Evolutionary conservation across 2,113 vertebrate species (phyloP).

Genomic region (Silurus asotus): DNA sequence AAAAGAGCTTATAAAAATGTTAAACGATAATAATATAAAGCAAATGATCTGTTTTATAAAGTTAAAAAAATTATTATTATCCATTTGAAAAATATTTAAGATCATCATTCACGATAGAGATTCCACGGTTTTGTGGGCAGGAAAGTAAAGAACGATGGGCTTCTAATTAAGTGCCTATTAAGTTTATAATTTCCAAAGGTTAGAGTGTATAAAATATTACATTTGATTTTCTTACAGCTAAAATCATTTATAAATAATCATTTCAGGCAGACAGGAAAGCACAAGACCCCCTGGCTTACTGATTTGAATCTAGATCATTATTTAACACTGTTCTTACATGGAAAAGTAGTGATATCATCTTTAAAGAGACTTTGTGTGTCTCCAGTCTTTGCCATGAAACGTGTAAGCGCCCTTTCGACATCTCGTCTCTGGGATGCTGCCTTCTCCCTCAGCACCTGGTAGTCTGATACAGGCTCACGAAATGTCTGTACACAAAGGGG

Average conservation of each 20-base stretch:
- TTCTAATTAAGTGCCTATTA: not conserved
- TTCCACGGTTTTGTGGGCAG: no score
- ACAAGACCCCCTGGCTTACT: not conserved
- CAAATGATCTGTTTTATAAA: no score
- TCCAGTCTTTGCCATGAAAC: constrained; percentile 98
- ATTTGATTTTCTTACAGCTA: not conserved
- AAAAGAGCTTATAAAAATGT: not conserved
- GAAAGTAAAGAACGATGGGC: not conserved
- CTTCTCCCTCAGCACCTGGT: constrained; percentile 93
- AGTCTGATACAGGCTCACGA: constrained; percentile 90
- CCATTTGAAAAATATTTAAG: no score
- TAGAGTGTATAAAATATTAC: not conserved
- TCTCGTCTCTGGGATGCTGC: constrained; percentile 91
- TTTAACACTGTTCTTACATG: constrained; percentile 73
- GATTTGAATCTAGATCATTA: not conserved
- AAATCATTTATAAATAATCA: not conserved
- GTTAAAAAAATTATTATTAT: no score
- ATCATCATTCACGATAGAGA: no score
- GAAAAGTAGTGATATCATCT: constrained; percentile 91
- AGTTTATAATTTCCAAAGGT: not conserved
- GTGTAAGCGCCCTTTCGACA: constrained; percentile 92
- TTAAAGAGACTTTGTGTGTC: constrained; percentile 97
- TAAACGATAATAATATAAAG: no score
- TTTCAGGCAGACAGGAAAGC: not conserved
- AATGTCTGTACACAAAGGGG: constrained; percentile 77